Conservation (phyloP, 2,797 vertebrate species). For the Scolopax rusticola region DNA sequence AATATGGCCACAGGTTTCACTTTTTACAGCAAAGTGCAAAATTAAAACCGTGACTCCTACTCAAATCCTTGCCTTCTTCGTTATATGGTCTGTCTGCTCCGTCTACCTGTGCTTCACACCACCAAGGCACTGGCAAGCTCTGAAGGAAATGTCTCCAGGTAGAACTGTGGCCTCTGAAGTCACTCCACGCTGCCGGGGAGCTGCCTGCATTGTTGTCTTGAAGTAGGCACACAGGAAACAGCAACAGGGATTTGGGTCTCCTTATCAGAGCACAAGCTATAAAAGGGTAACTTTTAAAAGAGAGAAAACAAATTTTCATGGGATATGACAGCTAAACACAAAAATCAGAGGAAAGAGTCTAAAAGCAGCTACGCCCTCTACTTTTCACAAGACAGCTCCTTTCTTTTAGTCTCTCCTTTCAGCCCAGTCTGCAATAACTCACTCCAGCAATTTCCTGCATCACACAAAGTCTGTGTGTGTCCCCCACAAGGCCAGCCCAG, state of each 20-base stretch:
- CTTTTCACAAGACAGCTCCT: not conserved
- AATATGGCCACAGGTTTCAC: not conserved
- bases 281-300: not conserved
- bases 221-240: not conserved
- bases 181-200: rapidly evolving
- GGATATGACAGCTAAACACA: not conserved
- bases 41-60: not conserved
- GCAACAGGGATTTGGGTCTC: not conserved
- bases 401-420: not conserved
- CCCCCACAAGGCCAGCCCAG: not conserved
- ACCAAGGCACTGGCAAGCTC: not conserved
- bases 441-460: not conserved
- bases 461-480: rapidly evolving
- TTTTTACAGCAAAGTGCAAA: not conserved
- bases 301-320: not conserved
- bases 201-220: not conserved
- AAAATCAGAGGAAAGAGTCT: not conserved
- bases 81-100: not conserved
- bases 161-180: not conserved
- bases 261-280: not conserved
- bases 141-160: not conserved
- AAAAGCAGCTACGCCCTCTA: not conserved
- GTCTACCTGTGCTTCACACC: rapidly evolving
- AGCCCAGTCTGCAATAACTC: not conserved
- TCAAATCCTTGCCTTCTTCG: not conserved